phyloP scores from a whole-genome alignment of 2,888 invertebrate species.

The Tuberolachnus salignus region DNA sequence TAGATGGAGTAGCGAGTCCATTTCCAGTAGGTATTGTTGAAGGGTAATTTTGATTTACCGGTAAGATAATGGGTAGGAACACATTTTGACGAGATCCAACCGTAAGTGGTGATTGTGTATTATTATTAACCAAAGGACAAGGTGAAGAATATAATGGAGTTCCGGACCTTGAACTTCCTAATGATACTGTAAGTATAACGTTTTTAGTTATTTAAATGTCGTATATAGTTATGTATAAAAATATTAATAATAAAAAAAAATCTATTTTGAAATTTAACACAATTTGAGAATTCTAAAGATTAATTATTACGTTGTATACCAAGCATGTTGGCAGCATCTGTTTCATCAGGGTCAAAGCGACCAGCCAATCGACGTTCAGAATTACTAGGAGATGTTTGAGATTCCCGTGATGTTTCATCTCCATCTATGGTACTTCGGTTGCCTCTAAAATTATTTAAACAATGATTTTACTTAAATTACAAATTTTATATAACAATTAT shows the following conservation, averaged over 20 bases:
- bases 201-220: slow-evolving; percentile 2
- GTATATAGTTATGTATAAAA: not conserved
- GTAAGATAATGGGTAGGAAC: slow-evolving; percentile 81
- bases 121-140: slow-evolving; percentile 70
- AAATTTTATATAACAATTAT: slow-evolving; percentile 3
- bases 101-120: slow-evolving; percentile 69
- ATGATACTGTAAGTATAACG: slow-evolving; percentile 72
- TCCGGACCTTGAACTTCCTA: slow-evolving; percentile 91
- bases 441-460: slow-evolving; percentile 59
- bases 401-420: slow-evolving; percentile 88
- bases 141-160: slow-evolving; percentile 86
- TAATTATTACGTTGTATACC: slow-evolving; percentile 65
- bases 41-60: slow-evolving; percentile 45
- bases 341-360: slow-evolving; percentile 90
- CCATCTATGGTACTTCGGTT: slow-evolving; percentile 70
- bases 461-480: not conserved
- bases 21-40: slow-evolving; percentile 40
- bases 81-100: slow-evolving; percentile 82
- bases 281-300: slow-evolving; percentile 51
- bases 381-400: slow-evolving; percentile 86
- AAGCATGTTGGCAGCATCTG: slow-evolving; percentile 95
- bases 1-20: slow-evolving; percentile 67
- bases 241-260: slow-evolving; percentile 24
- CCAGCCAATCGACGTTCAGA: slow-evolving; percentile 75
- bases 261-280: slow-evolving; percentile 32